These are phyloP conservation scores for Anser brachyrhynchus DNA, from an alignment of 2,113 vertebrate species.

Conservation along the genomic window DNA sequence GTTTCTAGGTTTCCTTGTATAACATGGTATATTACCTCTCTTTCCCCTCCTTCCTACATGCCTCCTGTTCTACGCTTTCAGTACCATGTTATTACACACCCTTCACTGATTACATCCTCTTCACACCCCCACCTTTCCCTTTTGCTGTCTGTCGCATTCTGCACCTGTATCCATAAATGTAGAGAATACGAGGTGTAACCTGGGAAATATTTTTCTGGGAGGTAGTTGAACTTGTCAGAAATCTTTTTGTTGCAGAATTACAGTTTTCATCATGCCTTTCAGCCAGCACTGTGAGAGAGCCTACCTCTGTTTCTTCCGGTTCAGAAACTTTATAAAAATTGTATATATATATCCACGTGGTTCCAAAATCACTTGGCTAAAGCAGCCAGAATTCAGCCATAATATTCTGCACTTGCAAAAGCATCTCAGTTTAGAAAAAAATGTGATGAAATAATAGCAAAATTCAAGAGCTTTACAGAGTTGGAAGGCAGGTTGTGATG, in stretches of 20 bases:
- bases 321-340: not conserved
- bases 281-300: not conserved
- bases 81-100: not conserved
- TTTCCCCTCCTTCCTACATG: not conserved
- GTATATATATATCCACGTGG: not conserved
- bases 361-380: not conserved
- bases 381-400: not conserved
- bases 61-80: not conserved
- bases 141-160: not conserved
- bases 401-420: not conserved
- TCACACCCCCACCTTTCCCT: not conserved
- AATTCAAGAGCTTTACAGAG: not conserved
- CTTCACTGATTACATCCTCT: not conserved
- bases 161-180: not conserved
- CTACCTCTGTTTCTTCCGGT: not conserved
- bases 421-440: not conserved
- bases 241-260: not conserved
- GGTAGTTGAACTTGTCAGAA: not conserved
- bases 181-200: not conserved
- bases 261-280: slow-evolving; percentile 7
- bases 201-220: not conserved
- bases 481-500: not conserved
- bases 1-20: not conserved
- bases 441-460: not conserved
- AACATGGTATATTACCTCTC: not conserved